Conservation (phyloP, 2,888 invertebrate species). For the Bombylius major region DNA sequence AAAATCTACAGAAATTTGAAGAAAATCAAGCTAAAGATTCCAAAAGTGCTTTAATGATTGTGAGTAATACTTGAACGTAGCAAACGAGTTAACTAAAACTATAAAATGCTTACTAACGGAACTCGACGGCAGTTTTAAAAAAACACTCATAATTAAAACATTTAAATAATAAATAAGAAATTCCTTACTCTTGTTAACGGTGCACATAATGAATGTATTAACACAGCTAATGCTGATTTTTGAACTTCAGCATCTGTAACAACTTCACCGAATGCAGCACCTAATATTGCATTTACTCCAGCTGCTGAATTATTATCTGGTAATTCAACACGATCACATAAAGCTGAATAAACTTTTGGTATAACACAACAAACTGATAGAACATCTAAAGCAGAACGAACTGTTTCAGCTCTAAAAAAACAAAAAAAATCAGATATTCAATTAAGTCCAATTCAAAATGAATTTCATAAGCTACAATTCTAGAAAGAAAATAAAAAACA, state of each 20-base stretch:
- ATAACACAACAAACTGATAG: constrained; percentile 82
- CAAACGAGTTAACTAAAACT: background rate
- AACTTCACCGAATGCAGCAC: constrained; percentile 83
- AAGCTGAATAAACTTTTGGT: constrained; percentile 61
- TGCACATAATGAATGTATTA: constrained; percentile 90
- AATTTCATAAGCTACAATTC: background rate
- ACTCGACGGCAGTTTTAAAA: background rate
- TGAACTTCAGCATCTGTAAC: constrained; percentile 85
- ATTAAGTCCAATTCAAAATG: background rate
- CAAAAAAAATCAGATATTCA: background rate
- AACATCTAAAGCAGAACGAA: constrained; percentile 72
- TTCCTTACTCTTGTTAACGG: constrained; percentile 63
- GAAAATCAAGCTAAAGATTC: too few species aligned
- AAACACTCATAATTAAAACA: background rate
- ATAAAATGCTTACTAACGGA: background rate
- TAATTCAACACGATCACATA: constrained; percentile 64
- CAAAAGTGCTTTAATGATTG: too few species aligned
- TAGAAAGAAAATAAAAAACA: background rate
- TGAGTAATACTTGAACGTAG: too few species aligned
- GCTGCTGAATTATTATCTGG: constrained; percentile 66
- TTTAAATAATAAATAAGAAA: constrained; percentile 14
- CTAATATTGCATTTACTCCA: constrained; percentile 68
- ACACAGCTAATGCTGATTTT: constrained; percentile 75
- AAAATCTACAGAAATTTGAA: too few species aligned
- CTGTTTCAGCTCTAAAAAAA: constrained; percentile 57